A percentile compares a stretch with the other conserved stretches of the same genome.
Conservation (phyloP, 2,113 vertebrate genomes). For the Melierax canorus region DNA sequence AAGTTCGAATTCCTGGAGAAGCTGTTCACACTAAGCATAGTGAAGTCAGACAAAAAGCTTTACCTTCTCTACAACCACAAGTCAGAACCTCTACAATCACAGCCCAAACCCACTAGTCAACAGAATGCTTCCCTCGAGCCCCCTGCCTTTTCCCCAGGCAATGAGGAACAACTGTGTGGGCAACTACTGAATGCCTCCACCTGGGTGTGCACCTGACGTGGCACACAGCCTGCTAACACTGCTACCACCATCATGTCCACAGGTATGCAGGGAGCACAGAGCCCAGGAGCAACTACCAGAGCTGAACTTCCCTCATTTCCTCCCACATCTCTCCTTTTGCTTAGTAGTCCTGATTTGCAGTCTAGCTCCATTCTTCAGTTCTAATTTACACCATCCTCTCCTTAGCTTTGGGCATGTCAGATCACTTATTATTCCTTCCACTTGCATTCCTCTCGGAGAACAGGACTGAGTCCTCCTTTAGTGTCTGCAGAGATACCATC, state of each 20-base stretch:
- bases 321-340: neutral
- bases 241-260: fast-evolving
- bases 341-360: neutral
- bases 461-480: neutral
- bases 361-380: neutral
- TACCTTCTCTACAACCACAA: neutral
- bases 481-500: neutral
- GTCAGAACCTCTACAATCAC: neutral
- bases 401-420: neutral
- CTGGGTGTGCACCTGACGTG: neutral
- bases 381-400: neutral
- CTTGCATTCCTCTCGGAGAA: neutral
- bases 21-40: neutral
- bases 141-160: neutral
- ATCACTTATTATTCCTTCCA: neutral
- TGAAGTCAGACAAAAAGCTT: neutral
- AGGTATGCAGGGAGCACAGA: neutral
- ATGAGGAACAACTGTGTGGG: neutral
- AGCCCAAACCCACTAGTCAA: neutral
- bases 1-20: neutral
- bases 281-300: neutral
- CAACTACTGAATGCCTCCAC: neutral
- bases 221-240: neutral
- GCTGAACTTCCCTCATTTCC: neutral
- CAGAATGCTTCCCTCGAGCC: neutral